Percentiles rank a stretch among this genome's conserved stretches.
These are phyloP conservation scores for Cantharis rustica DNA, from an alignment of 2,888 invertebrate species.

Conservation along the genomic window DNA sequence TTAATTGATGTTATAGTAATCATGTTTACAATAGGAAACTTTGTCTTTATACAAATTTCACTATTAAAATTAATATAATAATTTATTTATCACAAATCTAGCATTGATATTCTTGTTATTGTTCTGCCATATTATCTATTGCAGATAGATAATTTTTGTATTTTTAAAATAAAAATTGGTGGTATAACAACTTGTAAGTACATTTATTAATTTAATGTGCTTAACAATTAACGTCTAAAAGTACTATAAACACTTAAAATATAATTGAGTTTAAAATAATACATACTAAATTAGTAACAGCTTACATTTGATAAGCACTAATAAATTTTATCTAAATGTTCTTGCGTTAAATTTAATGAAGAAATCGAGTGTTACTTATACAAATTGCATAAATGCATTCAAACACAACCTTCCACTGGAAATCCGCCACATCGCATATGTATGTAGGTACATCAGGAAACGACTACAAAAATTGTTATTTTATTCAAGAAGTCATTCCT, in stretches of 20 bases:
- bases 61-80: background rate
- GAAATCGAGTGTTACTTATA: slow-evolving; percentile 28
- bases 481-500: slow-evolving; percentile 33
- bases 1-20: background rate
- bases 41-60: background rate
- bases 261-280: slow-evolving; percentile 27
- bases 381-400: slow-evolving; percentile 31
- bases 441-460: slow-evolving; percentile 22
- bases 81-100: background rate
- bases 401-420: slow-evolving; percentile 17
- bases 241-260: slow-evolving; percentile 7
- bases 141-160: background rate
- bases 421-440: slow-evolving; percentile 22
- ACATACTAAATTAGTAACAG: slow-evolving; percentile 19
- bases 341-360: slow-evolving; percentile 31
- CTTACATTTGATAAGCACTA: slow-evolving; percentile 18
- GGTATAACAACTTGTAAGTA: background rate
- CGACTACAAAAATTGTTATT: slow-evolving; percentile 33
- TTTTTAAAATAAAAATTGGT: background rate
- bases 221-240: background rate
- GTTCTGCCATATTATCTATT: background rate
- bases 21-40: background rate
- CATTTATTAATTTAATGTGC: background rate
- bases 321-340: slow-evolving; percentile 29
- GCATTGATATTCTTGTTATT: background rate